Conservation (phyloP, 92 coral and sea anemone species). For the Epizoanthus scotinus region DNA sequence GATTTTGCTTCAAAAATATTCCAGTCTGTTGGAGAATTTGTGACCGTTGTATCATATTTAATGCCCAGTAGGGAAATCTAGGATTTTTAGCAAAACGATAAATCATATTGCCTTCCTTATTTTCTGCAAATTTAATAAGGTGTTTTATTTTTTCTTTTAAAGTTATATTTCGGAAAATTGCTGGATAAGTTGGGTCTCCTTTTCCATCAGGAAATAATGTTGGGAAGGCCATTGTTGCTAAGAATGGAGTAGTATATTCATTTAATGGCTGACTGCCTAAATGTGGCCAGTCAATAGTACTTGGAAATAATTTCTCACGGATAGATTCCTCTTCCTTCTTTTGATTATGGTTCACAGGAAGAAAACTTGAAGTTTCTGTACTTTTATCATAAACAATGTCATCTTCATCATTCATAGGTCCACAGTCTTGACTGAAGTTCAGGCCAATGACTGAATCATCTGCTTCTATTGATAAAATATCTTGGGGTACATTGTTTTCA, state of each 20-base stretch:
- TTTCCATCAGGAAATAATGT: constrained; percentile 38
- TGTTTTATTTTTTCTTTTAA: constrained; percentile 46
- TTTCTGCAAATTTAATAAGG: constrained; percentile 54
- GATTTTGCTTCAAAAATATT: no score
- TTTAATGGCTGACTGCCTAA: no score
- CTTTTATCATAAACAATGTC: constrained; percentile 37
- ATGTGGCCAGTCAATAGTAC: no score
- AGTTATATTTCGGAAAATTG: constrained; percentile 43
- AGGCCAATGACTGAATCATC: constrained; percentile 28
- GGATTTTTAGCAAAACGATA: constrained; percentile 51
- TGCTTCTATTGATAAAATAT: constrained; percentile 9
- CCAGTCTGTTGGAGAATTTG: constrained; percentile 56
- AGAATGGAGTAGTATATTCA: constrained; percentile 34
- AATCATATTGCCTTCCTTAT: constrained; percentile 20
- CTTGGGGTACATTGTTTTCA: constrained; percentile 5
- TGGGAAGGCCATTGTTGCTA: no score
- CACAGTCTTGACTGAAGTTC: no score
- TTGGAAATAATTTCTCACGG: constrained; percentile 5
- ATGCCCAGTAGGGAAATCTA: constrained; percentile 61
- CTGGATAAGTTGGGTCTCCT: constrained; percentile 24
- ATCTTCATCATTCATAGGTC: no score
- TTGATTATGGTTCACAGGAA: constrained; percentile 43
- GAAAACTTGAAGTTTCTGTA: constrained; percentile 47
- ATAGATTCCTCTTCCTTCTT: constrained; percentile 43
- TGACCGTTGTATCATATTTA: constrained; percentile 54